These are phyloP conservation scores for Stenichneumon culpator DNA, from an alignment of 2,888 invertebrate species.

Conservation along the genomic window DNA sequence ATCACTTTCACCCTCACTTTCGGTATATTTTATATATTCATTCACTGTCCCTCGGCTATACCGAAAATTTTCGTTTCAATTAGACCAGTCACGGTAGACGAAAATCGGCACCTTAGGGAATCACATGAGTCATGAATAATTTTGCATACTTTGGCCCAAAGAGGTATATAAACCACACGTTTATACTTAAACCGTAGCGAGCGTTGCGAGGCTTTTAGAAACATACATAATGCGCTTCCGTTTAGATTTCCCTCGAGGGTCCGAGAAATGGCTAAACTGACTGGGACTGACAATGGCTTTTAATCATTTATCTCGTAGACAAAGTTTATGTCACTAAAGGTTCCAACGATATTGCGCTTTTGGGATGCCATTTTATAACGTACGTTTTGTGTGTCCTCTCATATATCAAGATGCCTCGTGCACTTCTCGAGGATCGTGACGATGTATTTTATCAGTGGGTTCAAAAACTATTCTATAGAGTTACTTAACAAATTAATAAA, in stretches of 20 bases:
- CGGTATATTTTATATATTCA: slow-evolving; percentile 48
- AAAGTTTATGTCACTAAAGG: slow-evolving; percentile 2
- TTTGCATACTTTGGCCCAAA: slow-evolving; percentile 35
- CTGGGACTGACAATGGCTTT: slow-evolving; percentile 42
- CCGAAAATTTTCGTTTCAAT: slow-evolving; percentile 38
- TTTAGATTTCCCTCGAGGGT: slow-evolving; percentile 24
- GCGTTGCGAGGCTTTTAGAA: background rate
- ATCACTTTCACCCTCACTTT: slow-evolving; percentile 40
- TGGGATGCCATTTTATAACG: background rate
- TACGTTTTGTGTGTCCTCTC: background rate
- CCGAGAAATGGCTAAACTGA: slow-evolving; percentile 28
- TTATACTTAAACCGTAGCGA: slow-evolving; percentile 9
- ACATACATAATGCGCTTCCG: slow-evolving; percentile 22
- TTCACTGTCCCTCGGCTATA: slow-evolving; percentile 35
- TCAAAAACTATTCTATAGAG: background rate
- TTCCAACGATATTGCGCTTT: background rate
- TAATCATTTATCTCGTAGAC: slow-evolving; percentile 39
- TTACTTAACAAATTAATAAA: background rate
- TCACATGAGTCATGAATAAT: slow-evolving; percentile 27
- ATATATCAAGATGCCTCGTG: background rate
- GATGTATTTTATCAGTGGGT: background rate
- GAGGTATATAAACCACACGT: background rate
- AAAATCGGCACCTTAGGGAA: slow-evolving; percentile 34
- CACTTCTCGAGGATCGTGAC: background rate
- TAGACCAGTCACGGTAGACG: slow-evolving; percentile 42